Conservation (phyloP, 2,888 invertebrate species). For the Melinaea menophilus region DNA sequence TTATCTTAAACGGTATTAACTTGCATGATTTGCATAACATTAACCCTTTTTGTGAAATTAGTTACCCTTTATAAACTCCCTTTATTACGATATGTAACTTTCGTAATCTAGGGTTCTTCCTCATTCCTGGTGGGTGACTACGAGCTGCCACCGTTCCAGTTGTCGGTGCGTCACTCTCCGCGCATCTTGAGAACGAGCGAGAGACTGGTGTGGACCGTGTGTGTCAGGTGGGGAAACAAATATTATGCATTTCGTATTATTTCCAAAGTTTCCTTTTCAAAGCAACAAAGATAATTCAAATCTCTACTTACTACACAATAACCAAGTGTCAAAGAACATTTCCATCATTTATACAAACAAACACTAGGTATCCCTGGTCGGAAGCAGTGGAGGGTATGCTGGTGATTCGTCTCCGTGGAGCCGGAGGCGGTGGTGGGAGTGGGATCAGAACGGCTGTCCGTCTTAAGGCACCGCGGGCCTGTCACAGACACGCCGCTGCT, state of each 20-base stretch:
- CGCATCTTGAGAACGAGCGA: slow-evolving; percentile 60
- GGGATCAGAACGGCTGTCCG: slow-evolving; percentile 59
- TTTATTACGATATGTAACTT: too few species aligned
- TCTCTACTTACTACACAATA: too few species aligned
- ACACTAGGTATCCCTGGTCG: slow-evolving; percentile 63
- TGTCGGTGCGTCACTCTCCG: slow-evolving; percentile 70
- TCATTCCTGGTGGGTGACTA: slow-evolving; percentile 75
- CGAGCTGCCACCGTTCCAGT: slow-evolving; percentile 79
- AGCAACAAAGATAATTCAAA: too few species aligned
- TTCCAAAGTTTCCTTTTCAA: too few species aligned
- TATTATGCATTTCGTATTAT: neutral
- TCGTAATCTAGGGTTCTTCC: slow-evolving; percentile 49
- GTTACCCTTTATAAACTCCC: too few species aligned
- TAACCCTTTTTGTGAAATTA: too few species aligned
- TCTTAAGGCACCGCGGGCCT: slow-evolving; percentile 56
- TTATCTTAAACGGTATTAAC: too few species aligned
- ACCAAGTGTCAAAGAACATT: neutral
- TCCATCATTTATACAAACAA: neutral
- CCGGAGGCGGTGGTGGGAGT: slow-evolving; percentile 30
- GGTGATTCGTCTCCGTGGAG: slow-evolving; percentile 62
- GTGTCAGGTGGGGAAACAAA: slow-evolving; percentile 66
- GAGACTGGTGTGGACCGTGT: slow-evolving; percentile 72
- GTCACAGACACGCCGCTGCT: slow-evolving; percentile 65
- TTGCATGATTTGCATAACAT: too few species aligned
- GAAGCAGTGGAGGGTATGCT: slow-evolving; percentile 75